Evolutionary conservation across 2,797 vertebrate genomes (phyloP), one percentile per base, ranked within the genome.

Genomic region (Acomys russatus): DNA sequence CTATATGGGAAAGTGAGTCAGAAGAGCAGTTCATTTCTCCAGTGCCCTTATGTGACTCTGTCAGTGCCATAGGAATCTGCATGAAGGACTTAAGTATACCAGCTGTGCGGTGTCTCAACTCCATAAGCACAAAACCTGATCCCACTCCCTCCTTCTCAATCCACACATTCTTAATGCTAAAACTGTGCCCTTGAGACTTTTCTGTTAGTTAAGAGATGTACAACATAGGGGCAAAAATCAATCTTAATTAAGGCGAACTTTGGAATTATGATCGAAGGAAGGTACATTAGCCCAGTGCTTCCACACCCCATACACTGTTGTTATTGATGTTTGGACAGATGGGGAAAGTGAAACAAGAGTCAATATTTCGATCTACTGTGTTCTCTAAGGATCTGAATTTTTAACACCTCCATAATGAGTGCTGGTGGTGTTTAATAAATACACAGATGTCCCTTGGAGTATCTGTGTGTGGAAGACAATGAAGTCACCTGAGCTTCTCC

Each of bases 381-480:
- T 89, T 97, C 97, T 98, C 96, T 79, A 95, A 96, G 97, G 98
- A 97, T 97, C 92, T 97, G 97, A 97, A 97, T 98, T 97, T 97
- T 97, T 97, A 98, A 97, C 95, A 96, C 96, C 77, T 95, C 92
- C 89, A 76, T 98, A 97, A 98, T 92, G 97, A 97, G 95, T 88
- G 68, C 85, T 85, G 92, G 93, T 96, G 93, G 91, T 97, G 94
- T 95, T 98, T 97, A 97, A 97, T 96, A 97, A 96, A 96, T 94
- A 97, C 92, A 86, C 88, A 84, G 78, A 20, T 80, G 64, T 77
- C 86, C 86, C 79, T 92, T 87, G 78, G 83, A 96, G 84, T 92
- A 82, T 78, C 66, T 93, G 49, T 63, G 68, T 6, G 1, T 91
- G 74, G 80, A 86, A 97, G 95, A 95, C 51, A 83, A 51, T 61